Conservation (phyloP, 2,888 invertebrate species). For the Phengaris arion region DNA sequence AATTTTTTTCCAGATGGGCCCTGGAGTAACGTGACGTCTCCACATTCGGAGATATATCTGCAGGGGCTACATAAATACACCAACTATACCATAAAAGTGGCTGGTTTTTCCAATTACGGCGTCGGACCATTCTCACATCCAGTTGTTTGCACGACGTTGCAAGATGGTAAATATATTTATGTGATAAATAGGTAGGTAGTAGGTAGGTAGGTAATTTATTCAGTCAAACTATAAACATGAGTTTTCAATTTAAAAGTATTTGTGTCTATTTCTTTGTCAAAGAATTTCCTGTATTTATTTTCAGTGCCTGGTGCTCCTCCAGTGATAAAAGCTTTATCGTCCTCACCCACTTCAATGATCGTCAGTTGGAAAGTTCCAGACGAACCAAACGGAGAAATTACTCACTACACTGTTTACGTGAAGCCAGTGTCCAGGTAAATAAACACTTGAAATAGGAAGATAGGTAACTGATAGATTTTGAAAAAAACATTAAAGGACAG, state of each 20-base stretch:
- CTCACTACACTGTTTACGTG: conserved; percentile 88
- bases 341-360: conserved; percentile 88
- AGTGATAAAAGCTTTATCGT: conserved; percentile 88
- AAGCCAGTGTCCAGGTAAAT: conserved; percentile 69
- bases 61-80: conserved; percentile 89
- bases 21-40: conserved; percentile 77
- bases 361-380: conserved; percentile 91
- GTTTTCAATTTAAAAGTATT: too few relatives aligned
- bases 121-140: conserved; percentile 88
- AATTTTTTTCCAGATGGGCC: conserved; percentile 56
- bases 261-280: neutral
- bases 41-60: conserved; percentile 87
- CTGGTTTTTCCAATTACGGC: conserved; percentile 91
- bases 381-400: conserved; percentile 89
- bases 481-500: neutral
- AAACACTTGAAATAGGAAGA: neutral
- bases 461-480: neutral
- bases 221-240: neutral
- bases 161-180: conserved; percentile 82
- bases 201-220: neutral
- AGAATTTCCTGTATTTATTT: conserved; percentile 27
- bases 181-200: too few relatives aligned
- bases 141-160: conserved; percentile 88
- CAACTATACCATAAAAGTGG: conserved; percentile 91
- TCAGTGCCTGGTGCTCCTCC: conserved; percentile 91